Base-by-base conservation (phyloP, 2,113 vertebrate species). In the Trematocara zebra region DNA sequence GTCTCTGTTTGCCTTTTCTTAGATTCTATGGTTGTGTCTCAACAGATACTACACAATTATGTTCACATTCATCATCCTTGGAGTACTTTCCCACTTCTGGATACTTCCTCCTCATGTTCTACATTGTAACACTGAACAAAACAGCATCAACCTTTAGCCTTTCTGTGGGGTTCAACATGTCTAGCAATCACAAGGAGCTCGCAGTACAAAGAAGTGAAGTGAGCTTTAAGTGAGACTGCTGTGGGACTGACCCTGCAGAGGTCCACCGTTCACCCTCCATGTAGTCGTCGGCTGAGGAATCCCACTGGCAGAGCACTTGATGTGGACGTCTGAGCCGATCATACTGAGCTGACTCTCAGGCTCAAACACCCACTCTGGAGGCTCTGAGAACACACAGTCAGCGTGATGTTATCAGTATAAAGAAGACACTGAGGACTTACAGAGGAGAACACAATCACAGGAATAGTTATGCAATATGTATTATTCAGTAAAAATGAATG, bases 181-280 rank as follows among this genome's bases (percentile, higher is more conserved):
- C 11, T 5, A 11, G 51, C 20, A 11, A 56, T 42, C 35, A 57
- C 26, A 15, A 72, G 28, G 15, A 15, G 9, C 17, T 12, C 1
- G 26, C 35, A 14, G 20, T 23, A 8, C 31, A 17, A 59, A 67
- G 12, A 52, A 2, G 10, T 76, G 44, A 76, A 51, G 42, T 42
- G 78, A 40, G 17, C 37, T 9, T 17, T 15, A 26, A 69, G 26
- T 61, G 33, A 69, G 35, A 51, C 12, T 20, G 56, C 4, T 5
- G 44, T 7, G 31, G 23, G 87, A 94, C 97, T 88, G 93, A 99
- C 99, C 95, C 3, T 93, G 93, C 3, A 97, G 85, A 5, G 96
- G 96, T 52, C 85, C 87, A 3, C 99, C 97, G 0, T 99, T 99
- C 64, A 97, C 92, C 82, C 93, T 97, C 99, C 99, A 99, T 3